Conservation (phyloP, 2,113 vertebrate genomes). For the Nycticebus coucang region DNA sequence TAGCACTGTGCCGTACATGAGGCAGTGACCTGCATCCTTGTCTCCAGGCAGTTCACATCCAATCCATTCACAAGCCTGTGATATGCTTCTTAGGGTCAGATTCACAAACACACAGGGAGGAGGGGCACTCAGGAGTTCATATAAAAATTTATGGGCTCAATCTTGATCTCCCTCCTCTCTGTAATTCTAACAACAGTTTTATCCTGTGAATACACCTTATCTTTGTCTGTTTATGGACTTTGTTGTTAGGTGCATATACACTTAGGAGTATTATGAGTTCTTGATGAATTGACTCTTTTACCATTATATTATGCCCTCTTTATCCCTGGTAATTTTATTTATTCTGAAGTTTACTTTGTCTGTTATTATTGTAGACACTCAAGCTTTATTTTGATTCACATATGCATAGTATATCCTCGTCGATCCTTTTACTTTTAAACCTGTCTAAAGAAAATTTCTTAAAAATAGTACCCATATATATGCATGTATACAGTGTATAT, state of each 20-base stretch:
- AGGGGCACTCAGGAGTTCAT: background rate
- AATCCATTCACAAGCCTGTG: background rate
- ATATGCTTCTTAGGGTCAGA: background rate
- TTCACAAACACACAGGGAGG: background rate
- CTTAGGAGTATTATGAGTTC: background rate
- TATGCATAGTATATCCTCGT: background rate
- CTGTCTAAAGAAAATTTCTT: background rate
- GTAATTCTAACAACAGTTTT: background rate
- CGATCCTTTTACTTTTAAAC: background rate
- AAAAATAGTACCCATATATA: background rate
- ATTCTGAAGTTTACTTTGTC: background rate
- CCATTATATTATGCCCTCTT: background rate
- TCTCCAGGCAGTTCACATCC: background rate
- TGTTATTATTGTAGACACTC: background rate
- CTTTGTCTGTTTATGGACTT: background rate
- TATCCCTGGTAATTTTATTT: background rate
- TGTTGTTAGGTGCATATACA: background rate
- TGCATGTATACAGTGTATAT: too few species aligned
- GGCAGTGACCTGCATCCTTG: background rate
- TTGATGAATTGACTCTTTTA: background rate
- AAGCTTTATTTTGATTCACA: background rate
- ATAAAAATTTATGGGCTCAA: background rate
- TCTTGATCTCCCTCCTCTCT: background rate
- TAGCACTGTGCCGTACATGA: background rate
- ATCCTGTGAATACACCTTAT: background rate